A percentile compares a stretch with the other conserved stretches of the same genome.
Evolutionary conservation across 2,797 vertebrate genomes (phyloP).

Genomic region (Ceryle rudis): DNA sequence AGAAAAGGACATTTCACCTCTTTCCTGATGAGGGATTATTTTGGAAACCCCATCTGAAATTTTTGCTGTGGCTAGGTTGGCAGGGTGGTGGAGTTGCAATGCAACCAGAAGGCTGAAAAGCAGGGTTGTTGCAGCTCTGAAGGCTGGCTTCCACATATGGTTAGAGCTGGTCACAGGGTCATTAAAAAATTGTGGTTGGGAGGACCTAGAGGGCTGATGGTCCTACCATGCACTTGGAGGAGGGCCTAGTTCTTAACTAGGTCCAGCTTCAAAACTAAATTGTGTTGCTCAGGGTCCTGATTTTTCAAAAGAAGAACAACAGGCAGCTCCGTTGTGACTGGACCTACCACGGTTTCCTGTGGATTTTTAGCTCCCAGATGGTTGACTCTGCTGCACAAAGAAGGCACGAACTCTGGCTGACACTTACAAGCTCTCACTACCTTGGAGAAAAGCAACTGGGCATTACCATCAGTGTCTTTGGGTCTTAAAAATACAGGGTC

Average conservation of each 20-base stretch:
- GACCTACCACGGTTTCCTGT: background rate
- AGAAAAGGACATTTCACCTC: background rate
- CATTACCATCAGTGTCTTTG: background rate
- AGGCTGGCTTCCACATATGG: background rate
- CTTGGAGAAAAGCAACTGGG: background rate
- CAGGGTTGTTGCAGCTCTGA: rapidly evolving
- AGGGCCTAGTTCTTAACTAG: background rate
- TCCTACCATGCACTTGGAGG: background rate
- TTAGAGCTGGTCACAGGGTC: background rate
- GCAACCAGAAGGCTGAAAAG: background rate
- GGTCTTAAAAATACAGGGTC: background rate
- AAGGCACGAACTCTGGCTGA: background rate
- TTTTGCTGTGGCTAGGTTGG: rapidly evolving
- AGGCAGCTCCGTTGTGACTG: background rate
- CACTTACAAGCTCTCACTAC: rapidly evolving
- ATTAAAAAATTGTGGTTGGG: background rate
- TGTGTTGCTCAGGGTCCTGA: background rate
- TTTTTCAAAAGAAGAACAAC: background rate
- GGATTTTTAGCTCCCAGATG: background rate
- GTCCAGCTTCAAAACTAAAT: background rate
- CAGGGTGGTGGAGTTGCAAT: background rate
- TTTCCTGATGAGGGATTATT: background rate
- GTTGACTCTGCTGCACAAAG: background rate
- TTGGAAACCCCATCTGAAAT: background rate
- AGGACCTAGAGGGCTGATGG: background rate